A percentile compares a stretch with the other conserved stretches of the same genome.
Evolutionary conservation across 2,797 vertebrate genomes (phyloP).

Genomic region (Clamator glandarius): DNA sequence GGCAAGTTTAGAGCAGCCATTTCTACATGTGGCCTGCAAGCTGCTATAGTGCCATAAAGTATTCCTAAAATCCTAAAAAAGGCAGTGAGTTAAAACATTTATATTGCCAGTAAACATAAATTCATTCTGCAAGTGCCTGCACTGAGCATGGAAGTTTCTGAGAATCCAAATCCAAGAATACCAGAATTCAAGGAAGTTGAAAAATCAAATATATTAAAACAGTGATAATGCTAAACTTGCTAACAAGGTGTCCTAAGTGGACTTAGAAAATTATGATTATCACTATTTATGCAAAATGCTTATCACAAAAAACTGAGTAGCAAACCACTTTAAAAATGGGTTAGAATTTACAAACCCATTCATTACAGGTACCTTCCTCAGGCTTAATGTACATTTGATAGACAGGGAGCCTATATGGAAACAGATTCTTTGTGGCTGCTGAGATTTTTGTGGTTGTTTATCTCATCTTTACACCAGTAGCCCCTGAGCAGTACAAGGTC

Average conservation of each 20-base stretch:
- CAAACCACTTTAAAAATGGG: neutral
- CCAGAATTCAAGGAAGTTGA: neutral
- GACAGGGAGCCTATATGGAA: fast-evolving
- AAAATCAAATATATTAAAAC: neutral
- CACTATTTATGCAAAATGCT: neutral
- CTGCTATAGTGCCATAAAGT: neutral
- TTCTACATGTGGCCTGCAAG: neutral
- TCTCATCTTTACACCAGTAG: neutral
- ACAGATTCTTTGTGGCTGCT: neutral
- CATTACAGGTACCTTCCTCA: neutral
- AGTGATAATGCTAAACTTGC: neutral
- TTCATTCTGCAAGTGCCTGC: neutral
- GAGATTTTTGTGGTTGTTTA: neutral
- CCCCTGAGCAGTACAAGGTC: neutral
- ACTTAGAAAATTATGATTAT: neutral
- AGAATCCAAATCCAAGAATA: neutral
- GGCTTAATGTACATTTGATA: neutral
- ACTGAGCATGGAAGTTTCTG: neutral
- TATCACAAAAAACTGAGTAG: neutral
- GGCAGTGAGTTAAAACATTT: neutral
- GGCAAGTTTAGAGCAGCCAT: neutral
- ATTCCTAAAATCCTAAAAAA: neutral
- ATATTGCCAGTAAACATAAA: neutral
- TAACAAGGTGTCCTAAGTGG: neutral
- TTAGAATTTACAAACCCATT: neutral